Percentiles rank a stretch among this genome's conserved stretches.
Conservation (phyloP, 1,140 invertebrate genomes). For the Cotesia vestalis region DNA sequence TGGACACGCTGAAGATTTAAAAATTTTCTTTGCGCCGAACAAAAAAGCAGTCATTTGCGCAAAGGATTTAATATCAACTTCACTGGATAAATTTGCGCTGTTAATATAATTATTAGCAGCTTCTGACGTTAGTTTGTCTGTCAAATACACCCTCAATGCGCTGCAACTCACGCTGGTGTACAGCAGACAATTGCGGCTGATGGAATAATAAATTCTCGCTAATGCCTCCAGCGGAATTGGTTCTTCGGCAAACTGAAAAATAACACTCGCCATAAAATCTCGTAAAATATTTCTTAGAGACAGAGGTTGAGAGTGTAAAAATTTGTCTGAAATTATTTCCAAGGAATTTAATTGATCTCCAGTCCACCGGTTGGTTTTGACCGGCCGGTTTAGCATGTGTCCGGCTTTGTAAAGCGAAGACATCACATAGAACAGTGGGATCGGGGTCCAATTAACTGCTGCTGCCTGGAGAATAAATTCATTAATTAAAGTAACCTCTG, state of each 20-base stretch:
- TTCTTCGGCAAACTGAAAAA: slow-evolving; percentile 24
- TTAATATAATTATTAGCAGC: slow-evolving; percentile 44
- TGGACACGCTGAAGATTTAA: too few species aligned
- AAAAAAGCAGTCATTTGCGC: too few species aligned
- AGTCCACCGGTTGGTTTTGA: slow-evolving; percentile 31
- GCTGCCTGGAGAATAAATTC: slow-evolving; percentile 43
- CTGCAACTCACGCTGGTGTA: slow-evolving; percentile 46
- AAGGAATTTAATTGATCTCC: slow-evolving; percentile 39
- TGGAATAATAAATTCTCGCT: background rate
- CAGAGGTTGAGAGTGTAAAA: slow-evolving; percentile 47
- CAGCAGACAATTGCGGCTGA: slow-evolving; percentile 43
- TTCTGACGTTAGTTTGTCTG: slow-evolving; percentile 54
- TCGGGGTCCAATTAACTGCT: slow-evolving; percentile 52
- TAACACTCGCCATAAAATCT: slow-evolving; percentile 44
- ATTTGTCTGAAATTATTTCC: slow-evolving; percentile 21
- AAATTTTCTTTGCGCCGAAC: too few species aligned
- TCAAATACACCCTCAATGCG: too few species aligned
- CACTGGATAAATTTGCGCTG: slow-evolving; percentile 14
- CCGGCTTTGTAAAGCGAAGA: slow-evolving; percentile 35
- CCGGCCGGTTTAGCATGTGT: slow-evolving; percentile 24
- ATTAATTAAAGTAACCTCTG: slow-evolving; percentile 34
- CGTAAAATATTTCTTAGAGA: slow-evolving; percentile 45
- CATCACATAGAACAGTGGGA: slow-evolving; percentile 56
- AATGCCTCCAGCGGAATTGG: background rate
- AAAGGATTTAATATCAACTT: background rate